Evolutionary conservation across 1,140 invertebrate species (phyloP).

Genomic region (Olivierus martensii): DNA sequence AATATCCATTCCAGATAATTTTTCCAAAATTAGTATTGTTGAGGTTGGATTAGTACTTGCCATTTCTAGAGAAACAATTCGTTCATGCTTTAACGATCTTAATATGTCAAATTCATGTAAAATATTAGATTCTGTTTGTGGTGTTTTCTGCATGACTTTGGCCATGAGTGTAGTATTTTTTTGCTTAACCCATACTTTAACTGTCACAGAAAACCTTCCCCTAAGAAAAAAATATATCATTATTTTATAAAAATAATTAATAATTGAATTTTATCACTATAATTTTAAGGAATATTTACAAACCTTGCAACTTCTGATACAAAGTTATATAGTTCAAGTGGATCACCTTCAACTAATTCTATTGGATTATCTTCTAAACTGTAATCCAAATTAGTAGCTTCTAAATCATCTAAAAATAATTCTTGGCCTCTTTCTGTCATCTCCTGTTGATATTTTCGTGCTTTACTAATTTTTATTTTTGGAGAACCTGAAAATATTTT

Average conservation of each 20-base stretch:
- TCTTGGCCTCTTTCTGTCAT: constrained; percentile 38
- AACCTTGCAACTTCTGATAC: constrained; percentile 14
- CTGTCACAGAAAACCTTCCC: constrained; percentile 69
- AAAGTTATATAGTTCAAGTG: constrained; percentile 15
- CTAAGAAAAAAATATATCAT: constrained; percentile 25
- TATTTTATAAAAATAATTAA: background rate
- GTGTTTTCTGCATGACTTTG: constrained; percentile 11
- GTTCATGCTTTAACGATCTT: constrained; percentile 63
- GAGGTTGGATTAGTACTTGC: constrained; percentile 22
- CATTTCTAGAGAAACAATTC: constrained; percentile 55
- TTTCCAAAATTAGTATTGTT: constrained; percentile 49
- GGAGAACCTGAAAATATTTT: constrained; percentile 3
- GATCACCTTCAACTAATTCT: constrained; percentile 4
- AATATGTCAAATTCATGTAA: constrained; percentile 61
- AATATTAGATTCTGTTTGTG: background rate
- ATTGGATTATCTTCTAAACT: constrained; percentile 45
- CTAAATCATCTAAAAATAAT: constrained; percentile 24
- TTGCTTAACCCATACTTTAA: constrained; percentile 43
- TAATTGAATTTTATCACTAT: background rate
- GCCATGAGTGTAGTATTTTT: constrained; percentile 10
- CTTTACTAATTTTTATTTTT: constrained; percentile 11
- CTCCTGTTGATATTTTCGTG: constrained; percentile 12
- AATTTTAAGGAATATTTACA: background rate
- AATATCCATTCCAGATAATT: constrained; percentile 67
- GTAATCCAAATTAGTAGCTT: constrained; percentile 33